Conservation (phyloP, 2,797 vertebrate species). For the Cossypha dichroa region DNA sequence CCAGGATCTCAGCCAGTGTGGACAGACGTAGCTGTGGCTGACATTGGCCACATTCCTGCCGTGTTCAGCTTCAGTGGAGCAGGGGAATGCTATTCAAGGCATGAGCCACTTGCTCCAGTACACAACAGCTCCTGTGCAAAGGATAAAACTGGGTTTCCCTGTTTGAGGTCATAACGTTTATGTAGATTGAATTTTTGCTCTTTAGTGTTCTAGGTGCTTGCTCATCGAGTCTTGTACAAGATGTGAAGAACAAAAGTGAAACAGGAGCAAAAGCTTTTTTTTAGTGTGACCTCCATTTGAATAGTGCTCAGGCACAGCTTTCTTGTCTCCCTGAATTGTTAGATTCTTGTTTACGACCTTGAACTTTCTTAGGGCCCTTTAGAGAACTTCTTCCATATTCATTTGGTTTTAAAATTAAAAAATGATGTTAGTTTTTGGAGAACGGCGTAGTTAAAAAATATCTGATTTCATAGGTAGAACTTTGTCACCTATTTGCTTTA, state of each 20-base stretch:
- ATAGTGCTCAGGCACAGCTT: neutral
- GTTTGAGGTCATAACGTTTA: neutral
- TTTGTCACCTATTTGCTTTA: neutral
- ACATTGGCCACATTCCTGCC: neutral
- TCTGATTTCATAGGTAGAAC: neutral
- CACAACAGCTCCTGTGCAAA: neutral
- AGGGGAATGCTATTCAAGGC: neutral
- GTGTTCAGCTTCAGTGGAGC: neutral
- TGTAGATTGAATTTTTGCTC: neutral
- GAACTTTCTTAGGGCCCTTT: neutral
- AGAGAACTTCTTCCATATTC: neutral
- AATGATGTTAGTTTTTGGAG: neutral
- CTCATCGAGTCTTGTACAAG: neutral
- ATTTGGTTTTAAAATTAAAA: neutral
- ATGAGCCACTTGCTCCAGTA: neutral
- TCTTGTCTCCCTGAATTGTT: neutral
- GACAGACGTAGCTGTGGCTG: neutral
- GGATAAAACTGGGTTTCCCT: fast-evolving
- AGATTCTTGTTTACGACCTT: neutral
- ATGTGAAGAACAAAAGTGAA: neutral
- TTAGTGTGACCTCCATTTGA: neutral
- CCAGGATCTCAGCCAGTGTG: fast-evolving
- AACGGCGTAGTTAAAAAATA: neutral
- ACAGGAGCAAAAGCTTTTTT: neutral
- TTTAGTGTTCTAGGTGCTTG: neutral